Evolutionary conservation across 2,113 vertebrate species (phyloP), one percentile per base, ranked within the genome.

Genomic region (Bujurquina vittata): DNA sequence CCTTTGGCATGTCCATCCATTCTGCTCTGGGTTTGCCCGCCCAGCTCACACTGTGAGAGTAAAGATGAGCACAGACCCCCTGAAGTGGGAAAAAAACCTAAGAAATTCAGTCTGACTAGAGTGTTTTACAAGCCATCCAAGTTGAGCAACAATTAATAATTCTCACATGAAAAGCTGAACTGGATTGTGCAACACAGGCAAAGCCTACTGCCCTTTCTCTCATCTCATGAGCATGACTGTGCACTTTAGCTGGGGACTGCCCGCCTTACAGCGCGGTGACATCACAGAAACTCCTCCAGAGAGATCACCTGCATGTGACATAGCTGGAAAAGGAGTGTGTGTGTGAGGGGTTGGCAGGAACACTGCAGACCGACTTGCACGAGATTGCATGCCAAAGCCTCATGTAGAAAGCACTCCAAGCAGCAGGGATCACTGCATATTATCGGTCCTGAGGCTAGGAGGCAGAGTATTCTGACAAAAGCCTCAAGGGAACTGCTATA

Each of bases 151-250:
- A 31, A 52, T 11, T 77, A 31, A 61, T 33, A 72, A 57, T 5
- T 15, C 26, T 84, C 83, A 84, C 61, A 40, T 57, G 54, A 79
- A 11, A 12, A 6, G 10, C 17, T 56, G 56, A 56, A 29, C 17
- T 37, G 15, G 11, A 17, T 92, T 84, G 84, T 37, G 76, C 40
- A 91, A 92, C 84, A 85, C 60, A 79, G 81, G 76, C 37, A 74
- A 74, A 55, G 18, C 7, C 37, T 74, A 77, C 33, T 14, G 46
- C 69, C 46, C 9, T 10, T 46, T 3, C 55, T 2, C 54, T 59
- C 20, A 6, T 54, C 91, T 69, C 22, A 26, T 93, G 84, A 94
- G 46, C 55, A 72, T 94, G 94, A 94, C 89, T 87, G 35, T 10
- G 80, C 92, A 69, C 54, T 88, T 86, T 58, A n/a, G 37, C 4